These are phyloP conservation scores for Furcula furcula DNA, from an alignment of 2,888 invertebrate genomes.

Conservation along the genomic window DNA sequence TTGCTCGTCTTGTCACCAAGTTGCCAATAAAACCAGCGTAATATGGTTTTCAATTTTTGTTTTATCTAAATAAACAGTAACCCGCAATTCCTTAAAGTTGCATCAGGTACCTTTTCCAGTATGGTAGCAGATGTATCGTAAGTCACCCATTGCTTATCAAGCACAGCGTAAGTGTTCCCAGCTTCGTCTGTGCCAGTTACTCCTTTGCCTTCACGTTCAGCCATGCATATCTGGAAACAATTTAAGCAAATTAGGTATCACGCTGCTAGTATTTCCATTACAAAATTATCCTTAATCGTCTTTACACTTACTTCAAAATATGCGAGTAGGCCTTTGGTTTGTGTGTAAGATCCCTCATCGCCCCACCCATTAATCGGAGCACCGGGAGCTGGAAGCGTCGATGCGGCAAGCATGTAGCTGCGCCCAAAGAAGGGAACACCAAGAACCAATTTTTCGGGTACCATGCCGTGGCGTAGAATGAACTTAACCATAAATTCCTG, in stretches of 20 bases:
- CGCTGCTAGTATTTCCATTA: too few species aligned
- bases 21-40: too few species aligned
- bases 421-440: slow-evolving; percentile 89
- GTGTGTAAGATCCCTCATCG: slow-evolving; percentile 84
- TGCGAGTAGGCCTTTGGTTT: slow-evolving; percentile 85
- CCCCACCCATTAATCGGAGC: slow-evolving; percentile 84
- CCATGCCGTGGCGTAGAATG: slow-evolving; percentile 84
- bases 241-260: slow-evolving; percentile 1
- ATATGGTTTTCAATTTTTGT: too few species aligned
- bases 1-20: too few species aligned
- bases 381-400: slow-evolving; percentile 78
- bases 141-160: slow-evolving; percentile 90
- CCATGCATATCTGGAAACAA: slow-evolving; percentile 76
- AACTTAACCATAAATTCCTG: slow-evolving; percentile 86
- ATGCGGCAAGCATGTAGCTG: slow-evolving; percentile 84
- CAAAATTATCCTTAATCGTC: too few species aligned
- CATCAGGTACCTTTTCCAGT: slow-evolving; percentile 84
- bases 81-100: too few species aligned
- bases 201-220: slow-evolving; percentile 81
- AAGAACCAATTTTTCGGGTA: slow-evolving; percentile 85
- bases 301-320: slow-evolving; percentile 85
- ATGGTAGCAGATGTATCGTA: slow-evolving; percentile 87
- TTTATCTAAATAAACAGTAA: too few species aligned
- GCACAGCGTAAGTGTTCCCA: slow-evolving; percentile 85
- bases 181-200: slow-evolving; percentile 78